These are phyloP conservation scores for Eupithecia insigniata DNA, from an alignment of 2,888 invertebrate genomes.

Conservation along the genomic window DNA sequence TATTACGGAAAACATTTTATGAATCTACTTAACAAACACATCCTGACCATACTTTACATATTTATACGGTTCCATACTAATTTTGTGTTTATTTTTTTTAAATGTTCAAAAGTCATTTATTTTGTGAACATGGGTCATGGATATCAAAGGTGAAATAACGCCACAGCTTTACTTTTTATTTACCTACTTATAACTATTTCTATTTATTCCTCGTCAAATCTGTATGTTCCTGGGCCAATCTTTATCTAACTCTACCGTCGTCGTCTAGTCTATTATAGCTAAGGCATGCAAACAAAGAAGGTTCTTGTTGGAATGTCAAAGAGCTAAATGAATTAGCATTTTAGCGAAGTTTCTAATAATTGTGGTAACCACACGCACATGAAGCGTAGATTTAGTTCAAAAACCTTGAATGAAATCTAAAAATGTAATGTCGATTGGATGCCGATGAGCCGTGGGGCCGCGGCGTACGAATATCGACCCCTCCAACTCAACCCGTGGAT, in stretches of 20 bases:
- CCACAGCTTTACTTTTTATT: no score
- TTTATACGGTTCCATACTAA: not conserved
- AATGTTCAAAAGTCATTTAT: not conserved
- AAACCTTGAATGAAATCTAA: not conserved
- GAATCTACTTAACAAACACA: not conserved
- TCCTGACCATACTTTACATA: not conserved
- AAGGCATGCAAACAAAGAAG: no score
- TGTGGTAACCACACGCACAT: not conserved
- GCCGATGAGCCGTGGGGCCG: no score
- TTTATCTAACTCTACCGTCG: no score
- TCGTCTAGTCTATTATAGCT: not conserved
- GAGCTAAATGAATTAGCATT: slow-evolving; percentile 7
- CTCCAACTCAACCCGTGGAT: no score
- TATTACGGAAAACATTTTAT: not conserved
- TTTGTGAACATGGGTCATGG: not conserved
- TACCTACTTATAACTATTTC: no score
- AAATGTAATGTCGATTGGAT: no score
- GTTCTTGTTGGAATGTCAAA: no score
- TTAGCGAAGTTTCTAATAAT: not conserved
- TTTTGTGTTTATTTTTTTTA: not conserved
- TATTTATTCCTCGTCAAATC: no score
- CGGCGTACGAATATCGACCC: no score
- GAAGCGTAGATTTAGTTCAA: not conserved
- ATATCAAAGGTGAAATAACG: no score
- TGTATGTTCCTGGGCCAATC: no score